Percentiles rank a stretch among this genome's conserved stretches.
These are phyloP conservation scores for Zenarchopterus dispar DNA, from an alignment of 2,797 vertebrate species.

Conservation along the genomic window DNA sequence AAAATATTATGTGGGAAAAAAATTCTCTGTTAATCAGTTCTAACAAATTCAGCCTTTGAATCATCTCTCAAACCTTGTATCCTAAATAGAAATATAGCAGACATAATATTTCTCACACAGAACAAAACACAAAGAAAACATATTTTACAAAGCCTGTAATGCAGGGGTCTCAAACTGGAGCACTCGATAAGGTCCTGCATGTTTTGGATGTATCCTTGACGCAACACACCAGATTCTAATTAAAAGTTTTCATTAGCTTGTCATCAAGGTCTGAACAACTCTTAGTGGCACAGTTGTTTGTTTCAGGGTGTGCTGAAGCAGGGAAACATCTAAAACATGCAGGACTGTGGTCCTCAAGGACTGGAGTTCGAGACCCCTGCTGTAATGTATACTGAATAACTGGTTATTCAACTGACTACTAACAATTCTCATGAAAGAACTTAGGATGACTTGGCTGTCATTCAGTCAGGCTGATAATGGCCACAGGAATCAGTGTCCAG, in stretches of 20 bases:
- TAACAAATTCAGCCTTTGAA: constrained; percentile 10
- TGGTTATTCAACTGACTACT: constrained; percentile 38
- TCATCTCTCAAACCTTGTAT: constrained; percentile 1
- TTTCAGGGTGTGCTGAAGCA: no score
- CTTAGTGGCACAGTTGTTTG: no score
- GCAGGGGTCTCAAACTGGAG: no score
- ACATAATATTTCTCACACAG: constrained; percentile 18
- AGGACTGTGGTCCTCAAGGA: no score
- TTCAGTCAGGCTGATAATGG: constrained; percentile 35
- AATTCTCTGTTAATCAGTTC: neutral
- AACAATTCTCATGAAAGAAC: constrained; percentile 39
- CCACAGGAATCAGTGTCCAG: constrained; percentile 31
- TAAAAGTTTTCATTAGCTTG: no score
- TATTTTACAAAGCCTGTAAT: constrained; percentile 17
- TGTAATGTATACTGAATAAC: constrained; percentile 53
- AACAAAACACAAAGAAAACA: constrained; percentile 33
- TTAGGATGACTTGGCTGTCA: constrained; percentile 29
- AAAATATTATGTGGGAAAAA: no score
- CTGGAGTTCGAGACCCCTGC: no score
- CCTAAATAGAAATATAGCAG: constrained; percentile 8
- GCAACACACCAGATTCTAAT: no score
- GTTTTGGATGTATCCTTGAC: no score
- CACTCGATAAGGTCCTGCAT: no score
- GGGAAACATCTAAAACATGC: no score
- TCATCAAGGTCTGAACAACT: no score